Percentiles rank a stretch among this genome's conserved stretches.
phyloP scores from a whole-genome alignment of 2,888 invertebrate species.

The Pyrrhia umbra region DNA sequence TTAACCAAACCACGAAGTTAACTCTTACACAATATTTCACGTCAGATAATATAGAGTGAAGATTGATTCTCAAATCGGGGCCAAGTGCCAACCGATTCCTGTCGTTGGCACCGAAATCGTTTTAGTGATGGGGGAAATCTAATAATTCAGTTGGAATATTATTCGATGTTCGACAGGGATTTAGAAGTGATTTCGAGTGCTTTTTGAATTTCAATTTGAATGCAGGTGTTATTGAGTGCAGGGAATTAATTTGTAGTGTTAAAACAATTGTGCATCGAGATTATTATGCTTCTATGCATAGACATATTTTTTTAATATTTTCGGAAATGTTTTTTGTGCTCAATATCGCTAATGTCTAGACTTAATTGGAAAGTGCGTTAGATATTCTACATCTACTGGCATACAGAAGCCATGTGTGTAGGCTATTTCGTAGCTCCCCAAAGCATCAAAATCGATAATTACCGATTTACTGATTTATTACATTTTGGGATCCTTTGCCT shows the following conservation, averaged over 20 bases:
- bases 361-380: too few relatives aligned
- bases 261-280: not conserved
- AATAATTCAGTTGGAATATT: slow-evolving; percentile 39
- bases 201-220: slow-evolving; percentile 15
- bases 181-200: slow-evolving; percentile 7
- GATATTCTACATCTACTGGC: too few relatives aligned
- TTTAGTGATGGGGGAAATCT: slow-evolving; percentile 36
- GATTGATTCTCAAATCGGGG: slow-evolving; percentile 6
- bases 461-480: too few relatives aligned
- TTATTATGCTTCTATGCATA: too few relatives aligned
- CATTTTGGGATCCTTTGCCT: too few relatives aligned
- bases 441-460: too few relatives aligned
- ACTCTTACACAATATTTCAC: slow-evolving; percentile 25
- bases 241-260: not conserved
- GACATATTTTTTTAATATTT: too few relatives aligned
- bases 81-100: slow-evolving; percentile 30
- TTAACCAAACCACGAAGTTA: slow-evolving; percentile 12
- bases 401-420: too few relatives aligned
- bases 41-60: slow-evolving; percentile 18
- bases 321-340: too few relatives aligned
- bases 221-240: not conserved
- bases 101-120: slow-evolving; percentile 28
- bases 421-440: too few relatives aligned
- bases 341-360: too few relatives aligned
- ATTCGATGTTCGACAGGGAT: slow-evolving; percentile 31